Percentiles rank a stretch among this genome's conserved stretches.
These are phyloP conservation scores for Nematopogon swammerdamellus DNA, from an alignment of 2,888 invertebrate species.

Conservation along the genomic window DNA sequence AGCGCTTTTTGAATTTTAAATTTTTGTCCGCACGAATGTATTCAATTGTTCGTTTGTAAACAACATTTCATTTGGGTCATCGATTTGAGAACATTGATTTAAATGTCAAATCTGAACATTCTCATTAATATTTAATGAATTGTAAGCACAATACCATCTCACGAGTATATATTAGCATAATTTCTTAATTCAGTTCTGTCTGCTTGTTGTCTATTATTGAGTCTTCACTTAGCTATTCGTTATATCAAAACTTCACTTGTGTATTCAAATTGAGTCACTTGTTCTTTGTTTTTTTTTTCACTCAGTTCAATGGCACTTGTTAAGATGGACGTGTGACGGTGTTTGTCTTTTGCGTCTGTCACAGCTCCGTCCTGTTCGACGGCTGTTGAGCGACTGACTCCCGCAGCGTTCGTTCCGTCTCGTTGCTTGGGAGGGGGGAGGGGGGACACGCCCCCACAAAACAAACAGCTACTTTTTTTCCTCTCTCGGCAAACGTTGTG, in stretches of 20 bases:
- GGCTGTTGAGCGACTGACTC: conserved; percentile 38
- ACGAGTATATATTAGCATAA: conserved; percentile 21
- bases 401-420: conserved; percentile 9
- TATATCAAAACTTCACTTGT: too few relatives aligned
- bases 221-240: background rate
- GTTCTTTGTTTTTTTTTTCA: too few relatives aligned
- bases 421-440: conserved; percentile 8
- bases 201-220: conserved; percentile 11
- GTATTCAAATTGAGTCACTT: too few relatives aligned
- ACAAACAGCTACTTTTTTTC: conserved; percentile 40
- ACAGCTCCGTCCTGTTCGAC: conserved; percentile 33
- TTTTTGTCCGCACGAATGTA: background rate
- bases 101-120: conserved; percentile 15
- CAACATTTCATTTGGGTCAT: too few relatives aligned
- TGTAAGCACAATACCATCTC: background rate
- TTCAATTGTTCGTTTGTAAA: too few relatives aligned
- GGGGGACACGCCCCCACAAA: conserved; percentile 35
- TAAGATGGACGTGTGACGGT: background rate
- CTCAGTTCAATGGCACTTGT: too few relatives aligned
- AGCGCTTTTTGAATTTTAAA: too few relatives aligned
- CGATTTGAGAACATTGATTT: conserved; percentile 8
- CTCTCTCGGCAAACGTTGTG: conserved; percentile 32
- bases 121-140: conserved; percentile 27
- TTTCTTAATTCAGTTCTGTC: conserved; percentile 22
- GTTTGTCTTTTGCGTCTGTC: background rate